Evolutionary conservation across 1,140 invertebrate genomes (phyloP), one percentile per base, ranked within the genome.

Genomic region (Nymphalis io): DNA sequence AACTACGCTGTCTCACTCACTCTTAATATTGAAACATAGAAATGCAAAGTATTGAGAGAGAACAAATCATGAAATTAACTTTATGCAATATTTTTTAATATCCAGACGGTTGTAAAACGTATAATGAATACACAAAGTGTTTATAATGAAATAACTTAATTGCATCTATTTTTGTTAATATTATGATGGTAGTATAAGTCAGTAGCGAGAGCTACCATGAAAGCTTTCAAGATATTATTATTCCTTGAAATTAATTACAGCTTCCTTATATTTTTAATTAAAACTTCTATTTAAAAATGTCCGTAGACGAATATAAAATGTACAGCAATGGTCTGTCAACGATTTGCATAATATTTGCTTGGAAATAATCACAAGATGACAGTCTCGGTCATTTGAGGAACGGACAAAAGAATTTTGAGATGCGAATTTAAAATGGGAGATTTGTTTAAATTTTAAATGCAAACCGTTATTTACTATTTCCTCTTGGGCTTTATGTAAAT

Each of bases 331-430:
- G 70, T 69, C 72, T 72, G 73, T 73, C 70, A 72, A 67, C 64
- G 53, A 79, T 84, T 84, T 84, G 76, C 79, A 84, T 84, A 84
- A 80, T 79, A 74, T 79, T 77, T 77, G 67, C 73, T 73, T 76
- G 64, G 70, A 76, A 78, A 81, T 77, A 80, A 77, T 78, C 72
- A 75, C 74, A 74, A 79, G 76, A 76, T 76, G 74, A 63, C 71
- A 73, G 74, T 78, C 78, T 72, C 63, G 73, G 74, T 73, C 70
- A 74, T 79, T 79, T 72, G 51, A 60, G 58, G 6, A 4, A 18
- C 40, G n/a, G 77, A 80, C 78, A 80, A 80, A 80, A 80, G 78
- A 67, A 66, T 72, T 76, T 53, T 55, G 72, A 71, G 70, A 76
- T 74, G 74, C 68, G 68, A 68, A 72, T 72, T 76, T 76, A 73